A percentile compares a stretch with the other conserved stretches of the same genome.
These are phyloP conservation scores for Alethe castanea DNA, from an alignment of 2,113 vertebrate species.

Conservation along the genomic window DNA sequence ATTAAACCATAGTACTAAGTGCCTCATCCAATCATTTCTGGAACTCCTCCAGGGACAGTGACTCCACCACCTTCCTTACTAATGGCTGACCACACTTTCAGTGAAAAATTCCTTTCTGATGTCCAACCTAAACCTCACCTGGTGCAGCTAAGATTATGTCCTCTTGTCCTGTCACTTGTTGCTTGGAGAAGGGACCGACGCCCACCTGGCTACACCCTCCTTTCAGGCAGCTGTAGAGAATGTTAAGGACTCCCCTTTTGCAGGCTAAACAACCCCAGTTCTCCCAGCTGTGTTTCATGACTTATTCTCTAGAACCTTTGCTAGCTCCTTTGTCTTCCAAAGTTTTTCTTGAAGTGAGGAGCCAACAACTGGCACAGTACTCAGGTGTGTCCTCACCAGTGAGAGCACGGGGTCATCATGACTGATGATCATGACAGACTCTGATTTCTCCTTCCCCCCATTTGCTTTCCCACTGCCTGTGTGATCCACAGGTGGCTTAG, in stretches of 20 bases:
- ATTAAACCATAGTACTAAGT: not conserved
- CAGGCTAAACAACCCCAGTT: not conserved
- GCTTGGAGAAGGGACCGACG: fast-evolving
- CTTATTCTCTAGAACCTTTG: not conserved
- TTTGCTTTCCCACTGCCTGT: not conserved
- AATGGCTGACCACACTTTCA: not conserved
- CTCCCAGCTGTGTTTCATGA: not conserved
- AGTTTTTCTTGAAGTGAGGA: not conserved
- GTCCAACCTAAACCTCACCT: not conserved
- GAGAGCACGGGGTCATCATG: not conserved
- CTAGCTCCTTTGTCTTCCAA: not conserved
- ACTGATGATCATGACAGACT: not conserved
- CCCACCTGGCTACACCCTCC: not conserved
- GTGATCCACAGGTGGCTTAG: not conserved
- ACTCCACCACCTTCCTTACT: not conserved
- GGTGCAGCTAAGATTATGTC: not conserved
- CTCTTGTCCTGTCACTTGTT: not conserved
- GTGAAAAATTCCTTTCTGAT: not conserved
- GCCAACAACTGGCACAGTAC: not conserved
- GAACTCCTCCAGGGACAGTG: not conserved
- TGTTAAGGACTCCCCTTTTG: not conserved
- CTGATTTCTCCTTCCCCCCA: not conserved
- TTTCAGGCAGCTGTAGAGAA: not conserved
- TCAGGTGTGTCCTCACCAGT: not conserved
- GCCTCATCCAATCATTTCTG: not conserved